phyloP scores from a whole-genome alignment of 2,888 invertebrate genomes.

The Lacanobia oleracea region DNA sequence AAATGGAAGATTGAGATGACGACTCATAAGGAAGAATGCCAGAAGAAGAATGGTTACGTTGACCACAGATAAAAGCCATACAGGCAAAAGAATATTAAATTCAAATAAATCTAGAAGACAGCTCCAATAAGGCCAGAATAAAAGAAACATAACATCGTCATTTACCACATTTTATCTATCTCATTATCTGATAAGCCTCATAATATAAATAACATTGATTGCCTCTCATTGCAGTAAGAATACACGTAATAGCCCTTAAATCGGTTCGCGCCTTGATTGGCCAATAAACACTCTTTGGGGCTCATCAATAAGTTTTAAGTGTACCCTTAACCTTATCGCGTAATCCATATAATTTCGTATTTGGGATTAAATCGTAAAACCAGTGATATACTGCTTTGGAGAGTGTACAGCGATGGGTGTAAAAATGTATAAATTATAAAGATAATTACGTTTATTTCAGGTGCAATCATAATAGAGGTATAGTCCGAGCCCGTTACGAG shows the following conservation, averaged over 20 bases:
- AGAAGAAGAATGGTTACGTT: no score
- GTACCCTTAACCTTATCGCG: constrained; percentile 69
- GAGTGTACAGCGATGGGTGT: no score
- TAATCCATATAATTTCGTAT: constrained; percentile 74
- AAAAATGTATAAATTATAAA: no score
- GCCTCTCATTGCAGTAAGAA: constrained; percentile 52
- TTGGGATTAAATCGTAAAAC: constrained; percentile 68
- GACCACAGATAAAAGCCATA: no score
- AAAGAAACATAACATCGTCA: not conserved
- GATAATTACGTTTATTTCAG: no score
- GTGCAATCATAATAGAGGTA: no score
- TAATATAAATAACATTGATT: constrained; percentile 57
- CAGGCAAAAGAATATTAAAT: no score
- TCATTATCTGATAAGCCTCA: constrained; percentile 26
- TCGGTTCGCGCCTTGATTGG: constrained; percentile 65
- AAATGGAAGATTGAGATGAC: no score
- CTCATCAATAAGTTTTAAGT: constrained; percentile 77
- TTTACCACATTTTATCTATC: constrained; percentile 18
- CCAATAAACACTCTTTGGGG: constrained; percentile 72
- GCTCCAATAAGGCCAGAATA: not conserved
- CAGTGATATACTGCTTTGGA: constrained; percentile 50
- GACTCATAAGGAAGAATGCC: no score
- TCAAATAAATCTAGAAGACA: not conserved
- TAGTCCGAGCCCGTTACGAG: no score
- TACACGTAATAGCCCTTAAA: constrained; percentile 64